A percentile compares a stretch with the other conserved stretches of the same genome.
Evolutionary conservation across 2,797 vertebrate species (phyloP).

Genomic region (Pangasius sanitwongsei): DNA sequence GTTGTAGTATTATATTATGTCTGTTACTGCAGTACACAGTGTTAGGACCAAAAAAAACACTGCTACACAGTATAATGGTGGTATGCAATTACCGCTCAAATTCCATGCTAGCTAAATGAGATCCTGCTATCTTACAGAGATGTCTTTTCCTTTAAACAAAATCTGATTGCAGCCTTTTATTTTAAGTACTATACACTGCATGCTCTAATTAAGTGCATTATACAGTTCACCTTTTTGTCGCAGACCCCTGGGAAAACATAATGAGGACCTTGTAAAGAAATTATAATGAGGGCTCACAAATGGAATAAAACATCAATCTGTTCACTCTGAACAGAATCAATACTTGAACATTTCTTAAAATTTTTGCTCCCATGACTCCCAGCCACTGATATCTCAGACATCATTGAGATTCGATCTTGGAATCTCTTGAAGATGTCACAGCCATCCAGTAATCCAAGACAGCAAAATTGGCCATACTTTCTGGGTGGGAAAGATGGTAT

Average conservation of each 20-base stretch:
- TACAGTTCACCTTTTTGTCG: background rate
- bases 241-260: background rate
- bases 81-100: background rate
- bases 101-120: background rate
- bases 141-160: background rate
- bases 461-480: background rate
- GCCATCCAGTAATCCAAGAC: background rate
- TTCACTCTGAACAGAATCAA: background rate
- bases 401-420: background rate
- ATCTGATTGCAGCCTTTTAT: background rate
- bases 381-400: background rate
- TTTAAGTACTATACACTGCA: background rate
- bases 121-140: background rate
- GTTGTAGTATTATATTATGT: background rate
- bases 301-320: background rate
- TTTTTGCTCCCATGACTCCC: background rate
- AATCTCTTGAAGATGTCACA: background rate
- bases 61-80: background rate
- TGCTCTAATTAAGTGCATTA: conserved; percentile 10
- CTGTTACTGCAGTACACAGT: background rate
- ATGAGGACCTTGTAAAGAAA: background rate
- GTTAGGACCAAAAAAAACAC: background rate
- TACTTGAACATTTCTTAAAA: background rate
- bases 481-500: background rate
- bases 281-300: background rate